Base-by-base conservation (phyloP, 2,888 invertebrate genomes). In the Nomada flava region DNA sequence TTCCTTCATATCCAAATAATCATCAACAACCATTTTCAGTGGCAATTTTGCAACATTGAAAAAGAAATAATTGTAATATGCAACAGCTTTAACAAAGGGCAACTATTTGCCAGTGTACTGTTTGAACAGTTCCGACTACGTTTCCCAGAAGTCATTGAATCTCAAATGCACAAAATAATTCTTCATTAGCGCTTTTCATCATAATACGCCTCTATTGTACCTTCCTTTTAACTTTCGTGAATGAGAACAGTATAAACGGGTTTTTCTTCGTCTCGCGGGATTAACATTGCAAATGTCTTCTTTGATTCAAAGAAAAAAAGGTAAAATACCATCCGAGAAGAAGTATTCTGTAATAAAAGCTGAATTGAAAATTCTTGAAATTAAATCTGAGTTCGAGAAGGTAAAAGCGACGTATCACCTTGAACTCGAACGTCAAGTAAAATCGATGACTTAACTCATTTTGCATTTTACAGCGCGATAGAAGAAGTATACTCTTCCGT, bases 391-490 rank as follows among this genome's bases (percentile, higher is more conserved):
- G n/a, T 50, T 55, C 3, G 68, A 18, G 23, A 68, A 57, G 42
- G 44, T 68, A n/a, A 11, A 44, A 44, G 42, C 57, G 68, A 18
- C 44, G 55, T 57, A 44, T 69, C 13, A 44, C 57, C 68, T 69
- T 69, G 68, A 69, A 69, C 55, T 69, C 68, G 42, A 44, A 44
- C 68, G 42, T 69, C 44, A 13, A 69, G 68, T 26, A 57, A 69
- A 69, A 69, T 69, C 57, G 57, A 69, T 44, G 57, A 69, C 55
- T 69, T 57, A 57, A 44, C 26, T 69, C 13, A 57, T 69, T 57
- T 57, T 57, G 42, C 68, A 44, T 57, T 69, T 26, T 55, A 23
- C 44, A n/a, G 13, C 7, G 1, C 9, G 7, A 57, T 1, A 23
- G 4, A 18, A 4, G 23, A 42, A 55, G 5, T 13, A n/a, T 69